These are phyloP conservation scores for Scotopteryx bipunctaria DNA, from an alignment of 2,888 invertebrate genomes.

Conservation along the genomic window DNA sequence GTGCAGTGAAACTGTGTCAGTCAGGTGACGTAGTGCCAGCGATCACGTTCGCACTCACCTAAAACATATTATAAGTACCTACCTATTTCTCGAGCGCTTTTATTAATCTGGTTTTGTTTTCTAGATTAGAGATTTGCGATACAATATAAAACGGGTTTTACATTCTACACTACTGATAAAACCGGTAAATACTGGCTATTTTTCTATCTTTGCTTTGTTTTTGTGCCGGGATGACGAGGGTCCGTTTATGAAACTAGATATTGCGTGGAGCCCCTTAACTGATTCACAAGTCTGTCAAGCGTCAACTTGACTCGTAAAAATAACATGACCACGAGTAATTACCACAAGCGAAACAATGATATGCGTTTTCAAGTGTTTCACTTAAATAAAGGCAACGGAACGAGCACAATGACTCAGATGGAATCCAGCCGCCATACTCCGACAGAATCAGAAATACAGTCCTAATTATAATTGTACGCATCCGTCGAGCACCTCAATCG, in stretches of 20 bases:
- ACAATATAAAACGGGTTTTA: not conserved
- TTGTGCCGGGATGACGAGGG: too few relatives aligned
- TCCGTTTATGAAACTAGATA: too few relatives aligned
- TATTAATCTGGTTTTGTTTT: not conserved
- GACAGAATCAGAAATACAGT: constrained; percentile 83
- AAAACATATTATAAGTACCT: not conserved
- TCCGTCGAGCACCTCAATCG: constrained; percentile 80
- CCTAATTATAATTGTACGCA: constrained; percentile 83
- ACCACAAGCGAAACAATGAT: constrained; percentile 67
- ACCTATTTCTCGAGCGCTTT: too few relatives aligned
- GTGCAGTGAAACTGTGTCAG: not conserved
- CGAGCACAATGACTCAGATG: constrained; percentile 83
- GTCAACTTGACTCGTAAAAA: not conserved
- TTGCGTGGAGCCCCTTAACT: too few relatives aligned
- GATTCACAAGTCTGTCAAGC: too few relatives aligned
- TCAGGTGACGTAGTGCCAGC: not conserved
- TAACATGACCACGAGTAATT: constrained; percentile 39
- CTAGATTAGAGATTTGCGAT: not conserved
- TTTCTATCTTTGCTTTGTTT: too few relatives aligned
- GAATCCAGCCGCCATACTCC: constrained; percentile 81
- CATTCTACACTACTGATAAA: too few relatives aligned
- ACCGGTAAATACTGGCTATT: too few relatives aligned
- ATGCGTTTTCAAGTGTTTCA: constrained; percentile 77
- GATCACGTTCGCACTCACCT: constrained; percentile 7
- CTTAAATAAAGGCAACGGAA: constrained; percentile 81